Percentiles rank a stretch among this genome's conserved stretches.
phyloP scores from a whole-genome alignment of 2,888 invertebrate genomes.

The Plebejus melissa region DNA sequence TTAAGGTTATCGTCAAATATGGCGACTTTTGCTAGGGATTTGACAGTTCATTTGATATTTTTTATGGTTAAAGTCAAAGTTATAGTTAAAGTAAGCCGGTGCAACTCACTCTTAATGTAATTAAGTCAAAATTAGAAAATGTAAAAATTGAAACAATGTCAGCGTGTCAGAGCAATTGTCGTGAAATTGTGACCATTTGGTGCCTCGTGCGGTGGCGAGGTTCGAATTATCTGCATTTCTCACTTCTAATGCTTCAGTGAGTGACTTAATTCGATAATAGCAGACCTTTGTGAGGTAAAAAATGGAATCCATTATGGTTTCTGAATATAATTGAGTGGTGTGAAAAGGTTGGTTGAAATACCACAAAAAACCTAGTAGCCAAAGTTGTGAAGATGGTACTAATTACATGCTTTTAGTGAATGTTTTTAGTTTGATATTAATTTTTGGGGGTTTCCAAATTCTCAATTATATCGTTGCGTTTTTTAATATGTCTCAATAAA shows the following conservation, averaged over 20 bases:
- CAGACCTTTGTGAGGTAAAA: conserved; percentile 28
- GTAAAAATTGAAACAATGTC: conserved; percentile 28
- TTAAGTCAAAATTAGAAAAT: conserved; percentile 17
- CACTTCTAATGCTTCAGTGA: conserved; percentile 8
- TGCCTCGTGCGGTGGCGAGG: conserved; percentile 26
- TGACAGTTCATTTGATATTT: no score
- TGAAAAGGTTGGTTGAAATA: background rate
- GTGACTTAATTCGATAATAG: conserved; percentile 20
- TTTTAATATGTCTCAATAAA: background rate
- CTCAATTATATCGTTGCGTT: background rate
- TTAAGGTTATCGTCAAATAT: no score
- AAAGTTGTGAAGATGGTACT: background rate
- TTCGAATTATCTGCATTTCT: conserved; percentile 29
- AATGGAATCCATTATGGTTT: conserved; percentile 2
- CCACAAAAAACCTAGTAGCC: background rate
- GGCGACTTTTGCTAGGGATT: no score
- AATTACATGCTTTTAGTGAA: background rate
- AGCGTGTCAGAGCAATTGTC: conserved; percentile 29
- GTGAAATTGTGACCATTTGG: conserved; percentile 27
- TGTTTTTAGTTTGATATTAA: background rate
- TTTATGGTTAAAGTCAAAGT: no score
- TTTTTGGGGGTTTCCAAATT: background rate
- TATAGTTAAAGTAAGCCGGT: no score
- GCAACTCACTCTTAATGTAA: background rate
- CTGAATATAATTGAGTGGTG: background rate